These are phyloP conservation scores for Ammospiza caudacuta DNA, from an alignment of 2,113 vertebrate genomes.

Conservation along the genomic window DNA sequence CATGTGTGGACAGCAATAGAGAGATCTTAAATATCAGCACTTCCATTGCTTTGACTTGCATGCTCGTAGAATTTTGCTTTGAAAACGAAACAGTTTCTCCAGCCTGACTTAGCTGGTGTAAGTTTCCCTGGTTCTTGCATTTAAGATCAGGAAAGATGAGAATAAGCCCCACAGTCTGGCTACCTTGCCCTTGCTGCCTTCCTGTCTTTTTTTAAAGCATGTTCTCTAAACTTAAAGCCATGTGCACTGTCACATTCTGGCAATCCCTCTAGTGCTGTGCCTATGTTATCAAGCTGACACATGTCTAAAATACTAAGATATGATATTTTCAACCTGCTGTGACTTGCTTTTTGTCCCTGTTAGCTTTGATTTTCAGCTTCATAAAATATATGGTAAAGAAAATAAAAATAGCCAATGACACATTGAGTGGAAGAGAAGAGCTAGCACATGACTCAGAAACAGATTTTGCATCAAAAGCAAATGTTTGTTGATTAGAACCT, in stretches of 20 bases:
- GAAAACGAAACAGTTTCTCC: background rate
- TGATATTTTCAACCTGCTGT: constrained; percentile 70
- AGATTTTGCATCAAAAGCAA: constrained; percentile 26
- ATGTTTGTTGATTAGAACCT: background rate
- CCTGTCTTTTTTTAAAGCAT: background rate
- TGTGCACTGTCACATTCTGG: constrained; percentile 59
- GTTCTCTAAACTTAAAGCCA: constrained; percentile 56
- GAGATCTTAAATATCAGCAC: background rate
- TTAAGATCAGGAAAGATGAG: background rate
- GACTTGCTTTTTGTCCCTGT: constrained; percentile 67
- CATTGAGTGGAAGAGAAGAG: constrained; percentile 25
- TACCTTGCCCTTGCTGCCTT: constrained; percentile 26
- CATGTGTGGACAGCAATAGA: background rate
- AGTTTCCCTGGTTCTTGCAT: background rate
- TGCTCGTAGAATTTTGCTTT: background rate
- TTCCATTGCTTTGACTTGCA: background rate
- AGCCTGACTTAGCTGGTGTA: background rate
- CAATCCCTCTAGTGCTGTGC: constrained; percentile 52
- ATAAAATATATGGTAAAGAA: constrained; percentile 53
- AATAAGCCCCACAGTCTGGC: constrained; percentile 14
- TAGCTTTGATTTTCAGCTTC: constrained; percentile 73
- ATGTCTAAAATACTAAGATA: constrained; percentile 72
- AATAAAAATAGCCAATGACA: constrained; percentile 55
- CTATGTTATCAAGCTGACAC: constrained; percentile 69
- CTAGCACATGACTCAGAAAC: background rate